Base-by-base conservation (phyloP, 2,888 invertebrate genomes). In the Deilephila porcellus region DNA sequence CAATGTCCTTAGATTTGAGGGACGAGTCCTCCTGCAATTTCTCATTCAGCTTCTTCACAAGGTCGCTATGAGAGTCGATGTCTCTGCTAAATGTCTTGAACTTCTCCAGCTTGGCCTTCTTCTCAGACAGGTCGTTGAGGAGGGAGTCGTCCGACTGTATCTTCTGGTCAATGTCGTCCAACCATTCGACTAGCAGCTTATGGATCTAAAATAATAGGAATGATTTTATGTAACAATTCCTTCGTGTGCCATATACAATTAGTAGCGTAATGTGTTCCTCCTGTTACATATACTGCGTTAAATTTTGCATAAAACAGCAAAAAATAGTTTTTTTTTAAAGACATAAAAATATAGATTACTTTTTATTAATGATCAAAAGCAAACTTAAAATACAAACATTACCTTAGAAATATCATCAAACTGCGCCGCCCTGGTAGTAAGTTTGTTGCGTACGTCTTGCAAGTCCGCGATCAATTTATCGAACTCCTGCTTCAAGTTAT, bases 351-450 rank as follows among this genome's bases (percentile, higher is more conserved):
- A 11, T 8, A 37, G 2, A 37, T 37, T 2, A 3, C 11, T 37
- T 37, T 2, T 8, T 37, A 11, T 52, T n/a, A 53, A 53, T 11
- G 5, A 52, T 25, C 14, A 56, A 59, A 32, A 52, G 56, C n/a
- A 20, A 70, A 71, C 17, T 7, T n/a, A 6, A 32, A 14, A 5
- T n/a, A 62, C 37, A 45, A 14, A 29, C 7, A 5, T 6, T 81
- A 97, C 95, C 91, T 98, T 98, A 76, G 97, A 97, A 76, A 98
- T 96, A 87, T 98, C 98, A 91, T 98, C 98, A 78, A 98, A 95
- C 82, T 98, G 97, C 0, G 96, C 93, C 0, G 97, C 97, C 80
- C 98, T 96, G 63, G 95, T 96, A 20, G 97, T 96, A 60, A 99
- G 90, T 81, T 96, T 97, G 83, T 96, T 97, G 75, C 97, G 96